These are phyloP conservation scores for Glyptemys insculpta DNA, from an alignment of 2,797 vertebrate genomes.

Conservation along the genomic window DNA sequence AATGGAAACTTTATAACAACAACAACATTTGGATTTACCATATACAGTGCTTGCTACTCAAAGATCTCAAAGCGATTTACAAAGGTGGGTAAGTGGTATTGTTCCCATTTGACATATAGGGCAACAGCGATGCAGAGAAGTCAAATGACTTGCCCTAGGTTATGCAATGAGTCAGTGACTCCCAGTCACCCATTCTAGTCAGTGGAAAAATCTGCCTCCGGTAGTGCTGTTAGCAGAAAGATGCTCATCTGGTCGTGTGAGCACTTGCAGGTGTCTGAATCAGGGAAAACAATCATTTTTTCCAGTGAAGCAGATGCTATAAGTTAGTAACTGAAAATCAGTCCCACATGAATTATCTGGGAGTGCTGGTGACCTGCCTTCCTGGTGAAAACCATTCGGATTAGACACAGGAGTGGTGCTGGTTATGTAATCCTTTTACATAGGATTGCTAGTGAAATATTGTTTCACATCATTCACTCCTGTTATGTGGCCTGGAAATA, in stretches of 20 bases:
- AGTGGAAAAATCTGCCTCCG: background rate
- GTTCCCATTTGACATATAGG: background rate
- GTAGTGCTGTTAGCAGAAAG: background rate
- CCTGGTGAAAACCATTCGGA: slow-evolving; percentile 16
- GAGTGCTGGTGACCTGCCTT: slow-evolving; percentile 3
- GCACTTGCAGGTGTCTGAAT: background rate
- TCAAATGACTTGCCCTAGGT: background rate
- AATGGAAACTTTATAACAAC: background rate
- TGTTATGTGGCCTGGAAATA: slow-evolving; percentile 72
- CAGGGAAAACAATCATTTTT: background rate
- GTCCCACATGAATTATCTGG: background rate
- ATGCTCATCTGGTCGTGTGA: background rate
- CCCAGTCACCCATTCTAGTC: background rate
- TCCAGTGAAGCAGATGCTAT: background rate
- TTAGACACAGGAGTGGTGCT: slow-evolving; percentile 19
- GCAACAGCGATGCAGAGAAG: background rate
- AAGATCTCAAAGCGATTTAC: background rate
- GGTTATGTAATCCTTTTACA: slow-evolving; percentile 61
- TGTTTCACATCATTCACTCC: slow-evolving; percentile 59
- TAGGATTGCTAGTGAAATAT: slow-evolving; percentile 48
- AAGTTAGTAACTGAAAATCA: background rate
- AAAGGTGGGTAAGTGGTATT: background rate
- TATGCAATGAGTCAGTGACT: background rate
- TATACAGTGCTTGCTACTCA: background rate
- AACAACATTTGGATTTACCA: background rate